Base-by-base conservation (phyloP, 2,888 invertebrate genomes). In the Ephialtes manifestator region DNA sequence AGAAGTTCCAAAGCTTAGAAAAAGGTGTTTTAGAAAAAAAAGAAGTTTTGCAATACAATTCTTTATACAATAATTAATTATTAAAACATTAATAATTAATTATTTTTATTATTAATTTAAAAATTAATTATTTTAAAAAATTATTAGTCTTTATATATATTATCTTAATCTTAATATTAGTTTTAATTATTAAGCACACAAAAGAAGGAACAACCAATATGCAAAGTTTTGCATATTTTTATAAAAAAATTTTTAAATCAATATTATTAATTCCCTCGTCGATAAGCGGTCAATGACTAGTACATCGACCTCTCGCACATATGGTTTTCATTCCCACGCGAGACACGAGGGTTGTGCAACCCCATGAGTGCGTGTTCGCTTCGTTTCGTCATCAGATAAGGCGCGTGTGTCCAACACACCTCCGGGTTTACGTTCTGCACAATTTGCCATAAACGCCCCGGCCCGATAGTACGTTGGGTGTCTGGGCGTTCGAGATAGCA, bases 381-480 rank as follows among this genome's bases (percentile, higher is more conserved):
- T 11, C 24, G 67, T 74, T 74, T 81, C 58, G 67, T 74, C 67
- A 81, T 74, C 65, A 46, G 72, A 72, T 74, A 67, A 67, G 65
- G 10, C 43, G 31, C 28, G 15, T 28, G 39, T 28, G 13, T 8
- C 20, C 53, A 18, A 18, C 55, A 39, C 72, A 55, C 39, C 20
- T 35, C 15, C 20, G 39, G 65, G 20, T 39, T 39, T 39, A 2
- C 65, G 39, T 65, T 65, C 20, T n/a, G 11, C 65, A 39, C 65
- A 18, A 65, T 43, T 65, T 39, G 3, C 65, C 68, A 46, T 48
- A 48, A 68, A 68, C 20, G 48, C 39, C n/a, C 8, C 1, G 1
- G 20, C 20, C 48, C 63, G 60, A 43, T 28, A 78, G 15, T 48
- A 7, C 39, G 18, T 18, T 5, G 55, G 18, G 24, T 77, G 65